Base-by-base conservation (phyloP, 37 sponge, comb jelly and placozoan genomes). In the Bolinopsis microptera region DNA sequence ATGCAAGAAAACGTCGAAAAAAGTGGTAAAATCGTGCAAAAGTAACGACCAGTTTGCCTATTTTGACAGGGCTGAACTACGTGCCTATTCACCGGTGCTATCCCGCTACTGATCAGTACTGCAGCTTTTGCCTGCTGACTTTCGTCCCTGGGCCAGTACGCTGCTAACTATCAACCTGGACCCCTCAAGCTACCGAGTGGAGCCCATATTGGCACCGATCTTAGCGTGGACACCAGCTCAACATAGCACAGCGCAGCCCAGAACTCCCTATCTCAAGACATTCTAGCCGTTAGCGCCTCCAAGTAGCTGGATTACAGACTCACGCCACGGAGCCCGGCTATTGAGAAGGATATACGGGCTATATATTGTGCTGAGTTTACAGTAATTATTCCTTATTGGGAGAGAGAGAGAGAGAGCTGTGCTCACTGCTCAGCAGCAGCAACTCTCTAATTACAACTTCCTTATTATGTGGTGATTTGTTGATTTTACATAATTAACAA, bases 131-230 rank as follows among this genome's bases (percentile, higher is more conserved):
- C 96, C 96, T 97, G 98, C 98, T 97, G 94, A 93, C 92, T 95
- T 95, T 97, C 95, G 92, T 93, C 94, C 98, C 98, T 97, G 96
- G 96, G 96, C 96, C 96, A 94, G 94, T 97, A 76, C 94, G 95
- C 69, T 93, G 82, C 96, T 97, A 96, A 96, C 95, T 97, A 97
- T 95, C 97, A 97, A 97, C 97, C 97, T 97, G 98, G 98, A 97
- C 95, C 32, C 92, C 70, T 82, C 36, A 76, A 75, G 93, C 95
- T 97, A 96, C 94, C 93, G 86, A 38, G 83, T 69, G 30, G 48
- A 69, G 75, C 95, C 98, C 98, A 97, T 97, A 86, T 97, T 96
- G 98, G 95, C 94, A 95, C 96, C 93, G 36, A 94, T 94, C 95
- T 96, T 97, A 97, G 96, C 92, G 96, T 94, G 98, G 98, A 95